These are phyloP conservation scores for Siphonodentalium dalli DNA, from an alignment of 2,888 invertebrate genomes.

Conservation along the genomic window DNA sequence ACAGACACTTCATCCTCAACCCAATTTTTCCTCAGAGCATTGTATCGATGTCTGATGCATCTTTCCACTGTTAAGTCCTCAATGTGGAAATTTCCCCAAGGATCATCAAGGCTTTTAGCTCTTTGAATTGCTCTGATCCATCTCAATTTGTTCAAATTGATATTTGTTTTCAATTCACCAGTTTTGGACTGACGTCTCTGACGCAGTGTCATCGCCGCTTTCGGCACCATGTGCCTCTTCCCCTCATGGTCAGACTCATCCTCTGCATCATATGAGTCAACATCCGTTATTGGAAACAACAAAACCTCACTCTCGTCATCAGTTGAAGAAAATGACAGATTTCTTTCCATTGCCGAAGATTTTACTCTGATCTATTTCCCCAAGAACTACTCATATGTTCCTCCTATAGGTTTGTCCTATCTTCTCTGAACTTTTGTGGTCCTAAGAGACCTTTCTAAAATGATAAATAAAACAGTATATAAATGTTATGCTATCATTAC, in stretches of 20 bases:
- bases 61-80: slow-evolving; percentile 65
- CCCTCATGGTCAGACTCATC: slow-evolving; percentile 23
- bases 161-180: slow-evolving; percentile 27
- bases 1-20: slow-evolving; percentile 67
- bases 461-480: too few species aligned
- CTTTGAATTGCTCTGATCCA: slow-evolving; percentile 55
- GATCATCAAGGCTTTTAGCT: slow-evolving; percentile 63
- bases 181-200: slow-evolving; percentile 47
- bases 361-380: too few species aligned
- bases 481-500: too few species aligned
- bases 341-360: too few species aligned
- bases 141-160: slow-evolving; percentile 33
- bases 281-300: slow-evolving; percentile 49
- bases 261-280: slow-evolving; percentile 30
- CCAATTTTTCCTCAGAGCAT: slow-evolving; percentile 68
- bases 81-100: slow-evolving; percentile 68
- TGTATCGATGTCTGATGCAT: slow-evolving; percentile 68
- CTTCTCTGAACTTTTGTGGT: too few species aligned
- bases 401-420: too few species aligned
- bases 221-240: slow-evolving; percentile 27
- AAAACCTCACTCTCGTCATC: slow-evolving; percentile 44
- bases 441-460: too few species aligned
- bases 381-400: too few species aligned
- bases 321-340: too few species aligned
- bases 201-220: slow-evolving; percentile 45